Percentiles rank a stretch among this genome's conserved stretches.
These are phyloP conservation scores for Cyprinodon brontotheroides DNA, from an alignment of 2,113 vertebrate genomes.

Conservation along the genomic window DNA sequence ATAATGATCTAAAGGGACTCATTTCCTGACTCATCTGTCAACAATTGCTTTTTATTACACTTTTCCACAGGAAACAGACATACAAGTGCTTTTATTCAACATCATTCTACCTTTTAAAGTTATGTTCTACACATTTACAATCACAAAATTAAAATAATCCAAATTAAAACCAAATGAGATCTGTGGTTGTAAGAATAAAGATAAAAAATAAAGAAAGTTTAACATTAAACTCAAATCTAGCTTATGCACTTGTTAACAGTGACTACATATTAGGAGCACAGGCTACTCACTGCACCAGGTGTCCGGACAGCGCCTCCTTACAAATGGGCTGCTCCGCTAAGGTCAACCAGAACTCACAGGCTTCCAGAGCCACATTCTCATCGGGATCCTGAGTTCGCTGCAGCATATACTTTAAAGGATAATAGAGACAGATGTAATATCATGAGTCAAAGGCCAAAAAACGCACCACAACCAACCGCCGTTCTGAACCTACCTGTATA, in stretches of 20 bases:
- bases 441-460: neutral
- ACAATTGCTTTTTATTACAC: no score
- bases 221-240: neutral
- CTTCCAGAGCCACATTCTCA: conserved; percentile 94
- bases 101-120: no score
- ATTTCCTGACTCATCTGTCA: no score
- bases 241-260: no score
- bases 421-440: neutral
- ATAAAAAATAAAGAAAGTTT: neutral
- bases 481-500: conserved; percentile 82
- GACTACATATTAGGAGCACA: no score
- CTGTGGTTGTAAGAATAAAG: neutral
- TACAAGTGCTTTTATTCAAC: no score
- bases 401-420: conserved; percentile 87
- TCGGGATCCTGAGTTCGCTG: conserved; percentile 94
- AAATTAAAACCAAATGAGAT: no score
- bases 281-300: conserved; percentile 88
- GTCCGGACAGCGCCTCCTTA: conserved; percentile 90
- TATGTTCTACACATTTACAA: no score
- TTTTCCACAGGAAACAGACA: no score
- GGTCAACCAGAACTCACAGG: conserved; percentile 97
- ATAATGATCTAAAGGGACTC: no score
- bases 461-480: neutral
- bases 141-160: no score
- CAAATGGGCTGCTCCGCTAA: conserved; percentile 95